These are phyloP conservation scores for Drosophila siamana DNA, from an alignment of 2,888 invertebrate species.

Conservation along the genomic window DNA sequence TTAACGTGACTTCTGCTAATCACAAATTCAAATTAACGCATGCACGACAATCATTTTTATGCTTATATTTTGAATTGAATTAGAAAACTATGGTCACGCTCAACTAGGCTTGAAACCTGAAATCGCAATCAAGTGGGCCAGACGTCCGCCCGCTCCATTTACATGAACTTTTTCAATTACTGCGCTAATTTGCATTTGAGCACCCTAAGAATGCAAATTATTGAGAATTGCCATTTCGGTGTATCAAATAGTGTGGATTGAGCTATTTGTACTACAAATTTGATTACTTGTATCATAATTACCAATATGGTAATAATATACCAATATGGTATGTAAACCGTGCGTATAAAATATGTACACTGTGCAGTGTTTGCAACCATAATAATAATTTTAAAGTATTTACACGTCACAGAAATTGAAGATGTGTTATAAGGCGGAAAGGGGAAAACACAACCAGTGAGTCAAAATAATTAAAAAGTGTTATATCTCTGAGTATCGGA, in stretches of 20 bases:
- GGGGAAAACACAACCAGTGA: not conserved
- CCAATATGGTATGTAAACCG: not conserved
- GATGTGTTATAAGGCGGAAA: no score
- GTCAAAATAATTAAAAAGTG: not conserved
- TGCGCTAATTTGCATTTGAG: constrained; percentile 12
- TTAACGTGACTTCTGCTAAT: constrained; percentile 6
- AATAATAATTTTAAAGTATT: no score
- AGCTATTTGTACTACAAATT: not conserved
- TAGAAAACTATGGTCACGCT: constrained; percentile 12
- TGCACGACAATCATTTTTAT: constrained; percentile 6
- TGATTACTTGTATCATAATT: not conserved
- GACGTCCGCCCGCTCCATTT: constrained; percentile 11
- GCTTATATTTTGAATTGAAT: not conserved
- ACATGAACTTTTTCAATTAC: constrained; percentile 32
- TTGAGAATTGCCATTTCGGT: not conserved
- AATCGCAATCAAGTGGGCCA: constrained; percentile 1
- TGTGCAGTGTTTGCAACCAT: not conserved
- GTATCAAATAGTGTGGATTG: not conserved
- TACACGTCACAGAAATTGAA: not conserved
- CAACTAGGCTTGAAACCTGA: constrained; percentile 1
- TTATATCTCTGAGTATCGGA: no score
- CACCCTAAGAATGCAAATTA: no score
- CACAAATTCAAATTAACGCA: constrained; percentile 4
- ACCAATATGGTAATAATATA: no score
- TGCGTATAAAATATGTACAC: not conserved